Percentiles rank a stretch among this genome's conserved stretches.
These are phyloP conservation scores for Fissipunctia ypsillon DNA, from an alignment of 2,888 invertebrate species.

Conservation along the genomic window DNA sequence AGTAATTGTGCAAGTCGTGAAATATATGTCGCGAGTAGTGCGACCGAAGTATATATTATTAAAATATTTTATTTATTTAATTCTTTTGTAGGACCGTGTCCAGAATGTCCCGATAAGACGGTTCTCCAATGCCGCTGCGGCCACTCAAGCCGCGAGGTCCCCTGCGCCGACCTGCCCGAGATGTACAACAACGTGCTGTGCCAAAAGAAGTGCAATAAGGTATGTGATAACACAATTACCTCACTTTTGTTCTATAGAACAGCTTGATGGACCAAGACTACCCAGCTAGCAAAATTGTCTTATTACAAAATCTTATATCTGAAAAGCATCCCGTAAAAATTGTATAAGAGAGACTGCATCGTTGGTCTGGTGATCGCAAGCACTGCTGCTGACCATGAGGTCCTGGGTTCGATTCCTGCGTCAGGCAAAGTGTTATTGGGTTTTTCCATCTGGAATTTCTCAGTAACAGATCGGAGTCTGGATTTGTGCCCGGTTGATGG, in stretches of 20 bases:
- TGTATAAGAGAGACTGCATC: too few relatives aligned
- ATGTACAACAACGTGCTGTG: slow-evolving; percentile 95
- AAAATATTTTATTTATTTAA: background rate
- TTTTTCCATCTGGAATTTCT: too few relatives aligned
- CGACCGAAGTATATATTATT: too few relatives aligned
- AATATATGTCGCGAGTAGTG: background rate
- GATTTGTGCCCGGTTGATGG: too few relatives aligned
- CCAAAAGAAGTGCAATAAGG: slow-evolving; percentile 97
- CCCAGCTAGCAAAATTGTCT: too few relatives aligned
- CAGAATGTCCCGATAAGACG: slow-evolving; percentile 94
- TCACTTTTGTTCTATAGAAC: background rate
- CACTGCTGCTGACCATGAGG: too few relatives aligned
- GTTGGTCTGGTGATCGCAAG: too few relatives aligned
- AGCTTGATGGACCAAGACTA: background rate
- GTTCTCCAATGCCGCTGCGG: slow-evolving; percentile 96
- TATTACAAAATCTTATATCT: too few relatives aligned
- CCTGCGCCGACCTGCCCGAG: slow-evolving; percentile 93
- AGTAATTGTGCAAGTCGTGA: background rate
- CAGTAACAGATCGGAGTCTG: too few relatives aligned
- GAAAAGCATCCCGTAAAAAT: too few relatives aligned
- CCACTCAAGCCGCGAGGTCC: slow-evolving; percentile 95
- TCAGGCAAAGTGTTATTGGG: too few relatives aligned
- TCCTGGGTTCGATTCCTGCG: too few relatives aligned
- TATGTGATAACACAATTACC: slow-evolving; percentile 67
- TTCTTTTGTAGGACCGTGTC: slow-evolving; percentile 93